Conservation (phyloP, 1,140 invertebrate genomes). For the Papilio machaon region DNA sequence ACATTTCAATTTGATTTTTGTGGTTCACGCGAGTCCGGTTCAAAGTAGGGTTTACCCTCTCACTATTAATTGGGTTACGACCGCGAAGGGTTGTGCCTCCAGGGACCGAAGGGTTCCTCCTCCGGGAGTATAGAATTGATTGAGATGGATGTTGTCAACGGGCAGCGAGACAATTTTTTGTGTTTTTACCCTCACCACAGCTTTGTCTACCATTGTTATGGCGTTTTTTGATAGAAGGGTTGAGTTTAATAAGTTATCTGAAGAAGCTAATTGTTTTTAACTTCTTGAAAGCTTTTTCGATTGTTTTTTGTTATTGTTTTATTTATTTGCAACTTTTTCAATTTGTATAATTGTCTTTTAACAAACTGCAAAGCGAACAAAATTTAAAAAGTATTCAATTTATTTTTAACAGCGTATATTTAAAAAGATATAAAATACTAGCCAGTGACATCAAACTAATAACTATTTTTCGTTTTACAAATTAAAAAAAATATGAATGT, state of each 20-base stretch:
- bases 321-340: not conserved
- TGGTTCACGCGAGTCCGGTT: constrained; percentile 21
- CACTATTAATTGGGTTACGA: constrained; percentile 36
- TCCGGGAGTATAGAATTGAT: constrained; percentile 26
- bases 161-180: constrained; percentile 20
- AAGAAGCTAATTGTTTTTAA: constrained; percentile 32
- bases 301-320: constrained; percentile 28
- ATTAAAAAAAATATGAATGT: constrained; percentile 6
- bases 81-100: constrained; percentile 16
- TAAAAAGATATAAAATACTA: not conserved
- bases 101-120: constrained; percentile 30
- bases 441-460: not conserved
- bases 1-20: constrained; percentile 38
- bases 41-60: constrained; percentile 17
- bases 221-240: constrained; percentile 24
- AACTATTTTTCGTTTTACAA: not conserved
- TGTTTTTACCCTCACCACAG: not conserved
- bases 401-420: too few species aligned
- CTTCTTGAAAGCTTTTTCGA: constrained; percentile 31
- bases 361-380: not conserved
- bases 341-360: not conserved
- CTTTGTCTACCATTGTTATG: not conserved
- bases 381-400: too few species aligned
- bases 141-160: constrained; percentile 37
- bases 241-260: constrained; percentile 27